Percentiles rank a stretch among this genome's conserved stretches.
Conservation (phyloP, 2,888 invertebrate genomes). For the Oxyteleia sp. region DNA sequence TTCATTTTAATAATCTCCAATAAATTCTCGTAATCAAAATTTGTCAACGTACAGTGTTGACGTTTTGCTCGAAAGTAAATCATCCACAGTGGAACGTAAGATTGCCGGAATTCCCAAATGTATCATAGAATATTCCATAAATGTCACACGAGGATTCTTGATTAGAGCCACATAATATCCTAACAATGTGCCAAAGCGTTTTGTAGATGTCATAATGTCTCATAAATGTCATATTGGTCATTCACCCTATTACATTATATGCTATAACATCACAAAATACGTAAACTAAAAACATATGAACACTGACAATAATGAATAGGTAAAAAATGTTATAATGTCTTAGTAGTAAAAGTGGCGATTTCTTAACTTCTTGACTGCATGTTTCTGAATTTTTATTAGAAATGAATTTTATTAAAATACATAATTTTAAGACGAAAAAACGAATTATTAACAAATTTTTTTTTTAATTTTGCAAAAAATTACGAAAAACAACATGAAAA, state of each 20-base stretch:
- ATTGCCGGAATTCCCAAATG: slow-evolving; percentile 5
- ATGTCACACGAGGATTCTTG: slow-evolving; percentile 20
- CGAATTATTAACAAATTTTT: too few species aligned
- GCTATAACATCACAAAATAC: background rate
- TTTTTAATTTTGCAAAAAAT: too few species aligned
- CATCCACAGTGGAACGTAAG: background rate
- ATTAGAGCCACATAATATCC: slow-evolving; percentile 21
- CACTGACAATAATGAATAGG: too few species aligned
- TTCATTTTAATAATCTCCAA: background rate
- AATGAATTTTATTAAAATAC: too few species aligned
- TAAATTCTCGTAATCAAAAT: background rate
- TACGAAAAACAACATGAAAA: too few species aligned
- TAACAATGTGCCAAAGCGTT: slow-evolving; percentile 39
- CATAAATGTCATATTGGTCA: slow-evolving; percentile 20
- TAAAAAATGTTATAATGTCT: too few species aligned
- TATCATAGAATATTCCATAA: slow-evolving; percentile 27
- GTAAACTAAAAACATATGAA: background rate
- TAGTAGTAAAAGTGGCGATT: too few species aligned
- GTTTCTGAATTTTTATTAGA: too few species aligned
- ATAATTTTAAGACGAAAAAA: too few species aligned
- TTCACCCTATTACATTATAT: background rate
- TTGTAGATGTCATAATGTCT: slow-evolving; percentile 11
- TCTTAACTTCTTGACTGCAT: too few species aligned
- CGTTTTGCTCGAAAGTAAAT: background rate
- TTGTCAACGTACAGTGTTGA: background rate